Evolutionary conservation across 1,140 invertebrate species (phyloP).

Genomic region (Pristionchus pacificus): DNA sequence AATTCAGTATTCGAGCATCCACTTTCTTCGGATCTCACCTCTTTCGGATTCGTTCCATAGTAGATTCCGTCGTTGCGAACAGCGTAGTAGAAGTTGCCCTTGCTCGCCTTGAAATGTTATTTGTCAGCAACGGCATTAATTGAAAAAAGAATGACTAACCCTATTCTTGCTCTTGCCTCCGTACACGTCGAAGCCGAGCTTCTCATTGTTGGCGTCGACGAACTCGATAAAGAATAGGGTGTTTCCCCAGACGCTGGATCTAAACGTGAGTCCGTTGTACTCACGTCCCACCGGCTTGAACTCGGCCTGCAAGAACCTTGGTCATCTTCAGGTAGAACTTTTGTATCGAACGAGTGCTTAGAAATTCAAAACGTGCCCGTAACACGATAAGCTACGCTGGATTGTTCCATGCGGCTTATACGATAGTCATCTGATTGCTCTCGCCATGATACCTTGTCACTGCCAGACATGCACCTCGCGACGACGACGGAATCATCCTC

Average conservation of each 20-base stretch:
- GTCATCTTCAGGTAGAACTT: neutral
- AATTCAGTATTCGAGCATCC: neutral
- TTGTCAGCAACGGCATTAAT: neutral
- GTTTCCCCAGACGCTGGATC: neutral
- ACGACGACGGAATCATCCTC: slow-evolving; percentile 1
- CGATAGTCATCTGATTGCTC: too few relatives aligned
- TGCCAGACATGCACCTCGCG: slow-evolving; percentile 6
- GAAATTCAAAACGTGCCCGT: too few relatives aligned
- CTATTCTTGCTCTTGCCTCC: slow-evolving; percentile 13
- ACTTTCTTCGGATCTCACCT: neutral
- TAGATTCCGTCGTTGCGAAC: slow-evolving; percentile 14
- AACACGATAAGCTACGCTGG: too few relatives aligned
- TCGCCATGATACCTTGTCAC: slow-evolving; percentile 16
- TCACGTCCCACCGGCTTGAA: neutral
- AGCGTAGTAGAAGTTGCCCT: slow-evolving; percentile 8
- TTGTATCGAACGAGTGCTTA: too few relatives aligned
- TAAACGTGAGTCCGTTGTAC: slow-evolving; percentile 4
- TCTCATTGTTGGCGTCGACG: slow-evolving; percentile 8
- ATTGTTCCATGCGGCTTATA: too few relatives aligned
- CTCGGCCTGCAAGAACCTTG: neutral
- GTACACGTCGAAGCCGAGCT: slow-evolving; percentile 17
- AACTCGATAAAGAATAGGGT: slow-evolving; percentile 14
- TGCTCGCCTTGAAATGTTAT: too few relatives aligned
- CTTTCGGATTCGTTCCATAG: slow-evolving; percentile 1
- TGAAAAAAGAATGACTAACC: neutral